Conservation (phyloP, 2,888 invertebrate genomes). For the Alloscopus bannaensis region DNA sequence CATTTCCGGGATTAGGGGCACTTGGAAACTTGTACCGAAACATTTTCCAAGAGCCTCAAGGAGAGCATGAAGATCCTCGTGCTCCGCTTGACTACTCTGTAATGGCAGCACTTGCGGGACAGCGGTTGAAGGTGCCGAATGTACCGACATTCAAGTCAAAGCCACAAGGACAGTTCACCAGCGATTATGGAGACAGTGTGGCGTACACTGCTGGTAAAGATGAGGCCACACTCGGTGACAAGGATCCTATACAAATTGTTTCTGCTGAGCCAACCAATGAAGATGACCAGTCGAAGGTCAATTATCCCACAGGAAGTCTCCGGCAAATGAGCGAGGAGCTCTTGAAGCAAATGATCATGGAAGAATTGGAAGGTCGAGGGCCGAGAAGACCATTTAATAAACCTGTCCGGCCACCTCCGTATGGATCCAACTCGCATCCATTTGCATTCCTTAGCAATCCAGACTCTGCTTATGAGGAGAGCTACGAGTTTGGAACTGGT, state of each 20-base stretch:
- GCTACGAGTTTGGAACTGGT: neutral
- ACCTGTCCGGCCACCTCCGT: neutral
- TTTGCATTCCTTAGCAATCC: slow-evolving; percentile 16
- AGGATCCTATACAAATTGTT: slow-evolving; percentile 38
- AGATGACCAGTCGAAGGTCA: neutral
- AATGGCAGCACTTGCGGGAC: slow-evolving; percentile 3
- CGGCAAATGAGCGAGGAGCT: slow-evolving; percentile 25
- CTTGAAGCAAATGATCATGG: slow-evolving; percentile 27
- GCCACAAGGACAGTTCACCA: neutral
- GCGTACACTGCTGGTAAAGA: slow-evolving; percentile 16
- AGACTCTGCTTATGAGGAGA: neutral
- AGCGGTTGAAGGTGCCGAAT: slow-evolving; percentile 12
- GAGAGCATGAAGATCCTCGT: slow-evolving; percentile 14
- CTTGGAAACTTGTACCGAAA: neutral
- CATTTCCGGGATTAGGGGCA: slow-evolving; percentile 7
- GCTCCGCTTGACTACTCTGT: slow-evolving; percentile 18
- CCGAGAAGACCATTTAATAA: neutral
- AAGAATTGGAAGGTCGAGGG: slow-evolving; percentile 22
- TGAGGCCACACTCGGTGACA: neutral
- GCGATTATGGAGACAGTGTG: slow-evolving; percentile 52
- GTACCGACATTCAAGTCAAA: slow-evolving; percentile 6
- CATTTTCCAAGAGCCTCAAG: neutral
- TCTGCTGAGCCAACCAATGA: slow-evolving; percentile 11
- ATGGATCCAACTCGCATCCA: slow-evolving; percentile 33
- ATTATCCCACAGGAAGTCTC: slow-evolving; percentile 1